Percentiles rank a stretch among this genome's conserved stretches.
Conservation (phyloP, 2,113 vertebrate genomes). For the Catharus minimus region DNA sequence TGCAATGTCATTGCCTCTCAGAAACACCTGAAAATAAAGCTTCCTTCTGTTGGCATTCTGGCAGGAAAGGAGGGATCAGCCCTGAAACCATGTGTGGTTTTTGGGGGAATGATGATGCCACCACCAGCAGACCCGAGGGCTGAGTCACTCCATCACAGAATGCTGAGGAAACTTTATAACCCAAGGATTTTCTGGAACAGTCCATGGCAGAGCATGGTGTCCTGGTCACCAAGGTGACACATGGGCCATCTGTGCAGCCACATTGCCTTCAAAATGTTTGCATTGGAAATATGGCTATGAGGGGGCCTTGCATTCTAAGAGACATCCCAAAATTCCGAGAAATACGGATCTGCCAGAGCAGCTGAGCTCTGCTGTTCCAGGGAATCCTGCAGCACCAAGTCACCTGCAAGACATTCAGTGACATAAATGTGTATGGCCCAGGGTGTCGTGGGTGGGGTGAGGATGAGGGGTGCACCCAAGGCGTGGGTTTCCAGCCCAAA, state of each 20-base stretch:
- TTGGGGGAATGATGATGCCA: neutral
- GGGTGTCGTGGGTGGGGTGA: neutral
- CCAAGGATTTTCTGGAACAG: neutral
- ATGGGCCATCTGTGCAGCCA: neutral
- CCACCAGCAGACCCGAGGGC: neutral
- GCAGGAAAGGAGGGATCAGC: neutral
- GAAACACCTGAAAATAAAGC: neutral
- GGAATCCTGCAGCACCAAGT: neutral
- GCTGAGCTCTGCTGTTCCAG: neutral
- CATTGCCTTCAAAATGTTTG: neutral
- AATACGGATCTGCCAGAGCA: rapidly evolving
- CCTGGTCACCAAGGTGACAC: neutral
- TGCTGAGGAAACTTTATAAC: neutral
- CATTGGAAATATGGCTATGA: rapidly evolving
- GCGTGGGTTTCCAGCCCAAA: neutral
- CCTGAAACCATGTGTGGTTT: neutral
- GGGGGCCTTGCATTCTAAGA: neutral
- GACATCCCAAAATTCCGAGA: neutral
- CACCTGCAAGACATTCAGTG: neutral
- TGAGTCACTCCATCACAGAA: neutral
- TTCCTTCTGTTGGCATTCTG: neutral
- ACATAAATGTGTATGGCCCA: neutral
- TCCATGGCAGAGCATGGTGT: neutral
- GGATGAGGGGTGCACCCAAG: rapidly evolving
- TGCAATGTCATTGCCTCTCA: neutral